Base-by-base conservation (phyloP, 2,888 invertebrate genomes). In the Mechanitis messenoides region DNA sequence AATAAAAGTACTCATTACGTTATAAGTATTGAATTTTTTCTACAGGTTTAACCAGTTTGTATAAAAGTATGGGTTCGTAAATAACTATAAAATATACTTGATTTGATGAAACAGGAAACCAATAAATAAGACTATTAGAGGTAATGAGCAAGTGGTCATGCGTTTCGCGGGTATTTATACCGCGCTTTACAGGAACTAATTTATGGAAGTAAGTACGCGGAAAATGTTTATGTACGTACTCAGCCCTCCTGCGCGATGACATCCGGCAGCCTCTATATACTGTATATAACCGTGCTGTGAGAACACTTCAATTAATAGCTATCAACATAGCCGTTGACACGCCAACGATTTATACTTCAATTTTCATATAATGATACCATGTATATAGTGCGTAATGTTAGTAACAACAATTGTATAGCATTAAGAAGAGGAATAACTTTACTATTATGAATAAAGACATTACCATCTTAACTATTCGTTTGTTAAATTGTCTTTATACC, bases 151-250 rank as follows among this genome's bases (percentile, higher is more conserved):
- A 79, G 76, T 79, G 82, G 78, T 73, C 77, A 78, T 79, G 75
- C 78, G 83, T 83, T 85, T 86, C 78, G 81, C 83, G 84, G 74
- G 82, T 88, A 88, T 88, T 89, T 85, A 88, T 87, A 87, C 82
- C 83, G 78, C 84, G 84, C 82, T 81, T 89, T 89, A 84, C 87
- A 78, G 78, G 84, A 90, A 87, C 85, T 87, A 87, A 89, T 89
- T 90, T 90, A 89, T 89, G 88, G 85, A 85, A 83, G 84, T 84
- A 87, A 87, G 88, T 90, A 88, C 89, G 83, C 85, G 84, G 89
- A 89, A 90, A 89, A 87, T 87, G 87, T 90, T 88, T 88, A 89
- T 87, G 84, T 85, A 81, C 75, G 77, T 77, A 78, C 77, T 76
- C 71, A 71, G 77, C 74, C 79, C 80, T 75, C 79, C 77, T 79